phyloP scores from a whole-genome alignment of 2,113 vertebrate species.

The Sigmodon hispidus region DNA sequence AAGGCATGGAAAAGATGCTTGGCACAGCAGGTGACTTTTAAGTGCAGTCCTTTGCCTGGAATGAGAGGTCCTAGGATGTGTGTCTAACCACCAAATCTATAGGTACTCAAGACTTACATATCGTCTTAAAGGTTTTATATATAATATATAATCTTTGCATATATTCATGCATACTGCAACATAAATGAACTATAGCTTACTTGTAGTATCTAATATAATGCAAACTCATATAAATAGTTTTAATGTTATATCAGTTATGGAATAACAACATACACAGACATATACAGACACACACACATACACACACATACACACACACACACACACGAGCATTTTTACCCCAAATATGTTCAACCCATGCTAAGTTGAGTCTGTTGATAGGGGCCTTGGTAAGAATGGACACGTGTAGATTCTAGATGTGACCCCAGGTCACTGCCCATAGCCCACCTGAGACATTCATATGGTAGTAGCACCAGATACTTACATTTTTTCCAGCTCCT shows the following conservation, averaged over 20 bases:
- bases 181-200: background rate
- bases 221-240: background rate
- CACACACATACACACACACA: background rate
- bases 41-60: background rate
- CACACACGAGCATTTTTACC: background rate
- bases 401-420: background rate
- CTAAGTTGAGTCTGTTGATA: background rate
- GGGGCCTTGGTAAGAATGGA: too few species aligned
- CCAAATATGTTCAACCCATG: background rate
- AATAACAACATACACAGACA: background rate
- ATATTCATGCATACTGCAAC: background rate
- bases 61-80: background rate
- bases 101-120: background rate
- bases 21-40: background rate
- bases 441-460: background rate
- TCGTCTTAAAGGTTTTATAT: too few species aligned
- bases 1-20: background rate
- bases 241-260: background rate
- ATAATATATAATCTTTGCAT: background rate
- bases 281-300: too few species aligned
- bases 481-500: constrained; percentile 89
- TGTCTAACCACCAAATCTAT: background rate
- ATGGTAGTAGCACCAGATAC: constrained; percentile 75
- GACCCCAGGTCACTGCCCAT: background rate
- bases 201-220: background rate